Evolutionary conservation across 2,888 invertebrate species (phyloP), one percentile per base, ranked within the genome.

Genomic region (Caenorhabditis sulstoni): DNA sequence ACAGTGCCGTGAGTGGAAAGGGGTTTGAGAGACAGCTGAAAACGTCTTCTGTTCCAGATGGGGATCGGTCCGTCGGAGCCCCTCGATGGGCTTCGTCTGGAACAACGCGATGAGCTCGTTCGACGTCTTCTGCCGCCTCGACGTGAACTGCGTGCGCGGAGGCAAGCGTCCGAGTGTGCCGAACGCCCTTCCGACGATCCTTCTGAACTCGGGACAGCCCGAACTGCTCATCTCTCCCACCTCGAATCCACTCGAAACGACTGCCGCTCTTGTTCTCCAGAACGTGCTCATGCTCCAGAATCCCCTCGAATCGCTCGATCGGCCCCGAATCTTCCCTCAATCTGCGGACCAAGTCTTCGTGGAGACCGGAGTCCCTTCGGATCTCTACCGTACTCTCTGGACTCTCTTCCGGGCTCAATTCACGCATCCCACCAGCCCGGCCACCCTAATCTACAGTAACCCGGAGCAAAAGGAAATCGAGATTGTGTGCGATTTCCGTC

Each of bases 21-120:
- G n/a, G n/a, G n/a, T n/a, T n/a, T n/a, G n/a, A n/a, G n/a, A n/a
- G n/a, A n/a, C n/a, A n/a, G n/a, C n/a, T n/a, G n/a, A n/a, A n/a
- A n/a, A n/a, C n/a, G n/a, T n/a, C n/a, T n/a, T n/a, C n/a, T n/a
- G n/a, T n/a, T n/a, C n/a, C n/a, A n/a, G n/a, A n/a, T n/a, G 83
- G 50, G 85, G 85, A 18, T 73, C 85, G 0, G 74, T 79, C 1
- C 74, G 81, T 3, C 70, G 79, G 9, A 78, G 78, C 16, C 67
- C 76, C 1, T 59, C 61, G 3, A 55, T 81, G 35, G 85, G 85
- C 16, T 84, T 82, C 44, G 71, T 82, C 18, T 85, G 85, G 85
- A 85, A 85, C 59, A 84, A 85, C 45, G 81, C 79, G 8, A 80
- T 85, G 70, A 68, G 76, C 1, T 75, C 81, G 7, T 85, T 85